Evolutionary conservation across 2,797 vertebrate species (phyloP), one percentile per base, ranked within the genome.

Genomic region (Myioborus miniatus): DNA sequence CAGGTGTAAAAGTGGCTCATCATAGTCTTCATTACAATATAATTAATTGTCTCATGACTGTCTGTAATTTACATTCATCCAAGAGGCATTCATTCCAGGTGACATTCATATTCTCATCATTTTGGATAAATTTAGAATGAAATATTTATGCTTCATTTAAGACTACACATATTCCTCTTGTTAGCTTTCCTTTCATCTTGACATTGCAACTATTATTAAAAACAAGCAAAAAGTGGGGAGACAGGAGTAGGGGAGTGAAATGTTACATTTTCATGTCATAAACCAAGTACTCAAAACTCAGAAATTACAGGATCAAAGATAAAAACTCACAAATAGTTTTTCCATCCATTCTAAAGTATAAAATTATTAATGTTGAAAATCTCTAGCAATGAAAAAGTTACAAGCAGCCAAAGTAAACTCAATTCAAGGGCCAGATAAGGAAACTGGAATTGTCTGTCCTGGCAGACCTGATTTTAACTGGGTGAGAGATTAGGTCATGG

Each of bases 111-210:
- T 50, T 87, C 50, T 58, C 13, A 39, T 87, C 0, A n/a, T 87
- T 93, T 93, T 58, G 15, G 56, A 68, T 65, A 79, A 92, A 71
- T 93, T 32, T 65, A 83, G 43, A 23, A 30, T 75, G 36, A 70
- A 89, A 74, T 83, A 86, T n/a, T 34, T 24, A 55, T 62, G 3
- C 18, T 65, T 83, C 68, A 50, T 74, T 68, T 77, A 77, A 87
- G 36, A 70, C 11, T 58, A 71, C 27, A 2, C 82, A 21, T 65
- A 60, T 71, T 77, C 36, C 20, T 77, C 71, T 80, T 39, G 23
- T 68, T 91, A 83, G 52, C 50, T 89, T 87, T 87, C 15, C 27
- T 96, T 95, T 94, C 63, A 71, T 89, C 62, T 81, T 85, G 69
- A 21, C 53, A 75, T 87, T 72, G 69, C 39, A 94, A n/a, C 43